These are phyloP conservation scores for Eurytoma adleriae DNA, from an alignment of 2,888 invertebrate genomes.

Conservation along the genomic window DNA sequence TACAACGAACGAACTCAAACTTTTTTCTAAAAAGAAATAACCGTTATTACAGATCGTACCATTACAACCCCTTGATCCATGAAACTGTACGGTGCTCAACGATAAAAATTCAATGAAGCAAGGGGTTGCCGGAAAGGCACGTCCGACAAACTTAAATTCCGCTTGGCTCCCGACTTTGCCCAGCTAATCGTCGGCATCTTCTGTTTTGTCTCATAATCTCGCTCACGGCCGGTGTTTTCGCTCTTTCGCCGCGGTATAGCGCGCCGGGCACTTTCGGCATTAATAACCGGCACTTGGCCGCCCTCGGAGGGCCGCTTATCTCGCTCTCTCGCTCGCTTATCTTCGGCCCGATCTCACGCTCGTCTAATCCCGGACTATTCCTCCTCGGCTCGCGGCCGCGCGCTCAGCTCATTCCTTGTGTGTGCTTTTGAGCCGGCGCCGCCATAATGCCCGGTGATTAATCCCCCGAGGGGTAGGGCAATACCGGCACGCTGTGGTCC, in stretches of 20 bases:
- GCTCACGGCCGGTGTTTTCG: not conserved
- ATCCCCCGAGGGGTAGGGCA: conserved; percentile 67
- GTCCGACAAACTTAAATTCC: not conserved
- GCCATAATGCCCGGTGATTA: conserved; percentile 73
- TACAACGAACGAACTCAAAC: no score
- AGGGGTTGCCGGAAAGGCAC: no score
- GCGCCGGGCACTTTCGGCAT: conserved; percentile 13
- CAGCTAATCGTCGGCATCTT: conserved; percentile 31
- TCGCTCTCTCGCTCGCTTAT: conserved; percentile 23
- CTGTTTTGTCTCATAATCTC: conserved; percentile 39
- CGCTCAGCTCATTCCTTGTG: conserved; percentile 60
- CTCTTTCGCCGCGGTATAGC: conserved; percentile 8
- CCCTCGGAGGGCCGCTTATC: conserved; percentile 50
- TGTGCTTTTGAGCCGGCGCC: conserved; percentile 69
- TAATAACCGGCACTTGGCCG: conserved; percentile 39
- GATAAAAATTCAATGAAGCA: not conserved
- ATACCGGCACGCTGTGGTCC: conserved; percentile 58
- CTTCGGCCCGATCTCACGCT: conserved; percentile 32
- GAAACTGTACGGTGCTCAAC: not conserved
- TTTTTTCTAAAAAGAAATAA: no score
- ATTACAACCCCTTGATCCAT: not conserved
- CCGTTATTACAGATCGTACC: no score
- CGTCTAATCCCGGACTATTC: conserved; percentile 23
- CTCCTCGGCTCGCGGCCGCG: conserved; percentile 10
- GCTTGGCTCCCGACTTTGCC: not conserved